Evolutionary conservation across 2,797 vertebrate species (phyloP), one percentile per base, ranked within the genome.

Genomic region (Coccyzus lansbergi): DNA sequence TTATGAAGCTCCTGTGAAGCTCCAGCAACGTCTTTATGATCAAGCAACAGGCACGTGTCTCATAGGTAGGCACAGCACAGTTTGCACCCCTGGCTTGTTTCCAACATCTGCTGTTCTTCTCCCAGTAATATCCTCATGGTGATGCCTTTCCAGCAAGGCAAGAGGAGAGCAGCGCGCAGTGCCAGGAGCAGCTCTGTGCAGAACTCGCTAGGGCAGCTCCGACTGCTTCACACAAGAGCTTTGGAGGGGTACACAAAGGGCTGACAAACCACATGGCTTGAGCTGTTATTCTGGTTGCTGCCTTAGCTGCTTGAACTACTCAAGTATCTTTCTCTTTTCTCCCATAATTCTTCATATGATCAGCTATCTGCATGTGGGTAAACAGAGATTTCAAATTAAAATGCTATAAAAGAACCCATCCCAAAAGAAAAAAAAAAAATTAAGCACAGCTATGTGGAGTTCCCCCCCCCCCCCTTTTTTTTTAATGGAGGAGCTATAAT

Each of bases 371-470:
- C 83, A 33, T 1, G 2, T 58, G 19, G 33, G 34, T 42, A 89
- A 90, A 44, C 0, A 44, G 36, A 53, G n/a, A 71, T 48, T 91
- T 69, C 58, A 48, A 81, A 71, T 36, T 21, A 63, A 93, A 91
- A 75, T 1, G 6, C 33, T 69, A n/a, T 71, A 86, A 71, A 90
- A 88, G 56, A 94, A 51, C 28, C 21, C 74, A 63, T 55, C 42
- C 53, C n/a, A 12, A 65, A 90, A 93, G 79, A 85, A 91, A 76
- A 55, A 78, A 69, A 46, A 46, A 38, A 95, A 83, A 29, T 40
- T 80, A 86, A 81, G 14, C 89, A 87, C 38, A 44, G 36, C 14
- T 77, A 56, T 56, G 6, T 42, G 38, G 84, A 86, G 34, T 49
- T 29, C 53, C 65, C 29, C 15, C 8, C 53, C 65, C 29, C 15